Evolutionary conservation across 2,113 vertebrate genomes (phyloP).

Genomic region (Atherinomorus stipes): DNA sequence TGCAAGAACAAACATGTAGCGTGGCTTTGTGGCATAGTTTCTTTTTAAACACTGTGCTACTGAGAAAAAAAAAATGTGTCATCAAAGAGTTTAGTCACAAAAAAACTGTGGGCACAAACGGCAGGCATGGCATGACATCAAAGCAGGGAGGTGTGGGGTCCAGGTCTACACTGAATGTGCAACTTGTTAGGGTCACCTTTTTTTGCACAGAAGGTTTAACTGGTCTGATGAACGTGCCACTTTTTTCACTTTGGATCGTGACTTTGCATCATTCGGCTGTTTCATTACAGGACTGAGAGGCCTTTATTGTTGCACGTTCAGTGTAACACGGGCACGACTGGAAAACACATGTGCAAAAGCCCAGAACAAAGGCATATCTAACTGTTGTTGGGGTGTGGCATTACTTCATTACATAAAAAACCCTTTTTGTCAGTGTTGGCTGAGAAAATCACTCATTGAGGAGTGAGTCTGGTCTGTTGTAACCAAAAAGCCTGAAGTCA

Average conservation of each 20-base stretch:
- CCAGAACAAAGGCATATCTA: constrained; percentile 26
- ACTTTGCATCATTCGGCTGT: constrained; percentile 40
- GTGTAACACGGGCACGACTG: constrained; percentile 11
- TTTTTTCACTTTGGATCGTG: neutral
- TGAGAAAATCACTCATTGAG: constrained; percentile 85
- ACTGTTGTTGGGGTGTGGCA: neutral
- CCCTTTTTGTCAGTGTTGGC: neutral
- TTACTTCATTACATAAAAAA: neutral
- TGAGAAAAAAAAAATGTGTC: constrained; percentile 24
- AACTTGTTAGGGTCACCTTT: neutral
- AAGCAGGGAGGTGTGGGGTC: neutral
- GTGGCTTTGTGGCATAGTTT: constrained; percentile 18
- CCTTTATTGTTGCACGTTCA: constrained; percentile 26
- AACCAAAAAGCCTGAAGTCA: constrained; percentile 96
- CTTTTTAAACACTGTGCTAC: constrained; percentile 28
- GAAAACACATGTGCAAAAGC: constrained; percentile 21
- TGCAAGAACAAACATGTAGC: neutral
- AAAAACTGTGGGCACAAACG: constrained; percentile 27
- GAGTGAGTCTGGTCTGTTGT: constrained; percentile 91
- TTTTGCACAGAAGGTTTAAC: neutral
- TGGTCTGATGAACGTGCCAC: no score
- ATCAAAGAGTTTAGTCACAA: constrained; percentile 22
- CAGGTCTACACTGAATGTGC: neutral
- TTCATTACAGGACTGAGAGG: constrained; percentile 27
- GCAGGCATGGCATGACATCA: constrained; percentile 42